Conservation (phyloP, 2,797 vertebrate genomes). For the Tachyglossus aculeatus region DNA sequence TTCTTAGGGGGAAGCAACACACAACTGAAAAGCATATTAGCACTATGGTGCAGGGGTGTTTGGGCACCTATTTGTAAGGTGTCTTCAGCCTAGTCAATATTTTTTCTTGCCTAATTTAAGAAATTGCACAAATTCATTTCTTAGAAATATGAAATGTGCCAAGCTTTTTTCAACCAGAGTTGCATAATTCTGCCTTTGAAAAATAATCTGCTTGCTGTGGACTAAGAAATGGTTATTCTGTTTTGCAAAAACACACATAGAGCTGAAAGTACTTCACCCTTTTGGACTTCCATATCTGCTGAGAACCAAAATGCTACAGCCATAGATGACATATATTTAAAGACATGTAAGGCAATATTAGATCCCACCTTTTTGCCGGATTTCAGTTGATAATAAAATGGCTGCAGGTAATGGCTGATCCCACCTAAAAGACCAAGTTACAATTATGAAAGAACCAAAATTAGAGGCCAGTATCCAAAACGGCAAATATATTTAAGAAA, state of each 20-base stretch:
- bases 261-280: slow-evolving; percentile 11
- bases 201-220: slow-evolving; percentile 5
- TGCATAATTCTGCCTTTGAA: background rate
- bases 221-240: slow-evolving; percentile 2
- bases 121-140: background rate
- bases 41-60: too few species aligned
- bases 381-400: slow-evolving; percentile 13
- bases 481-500: slow-evolving; percentile 60
- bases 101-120: background rate
- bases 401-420: slow-evolving; percentile 15
- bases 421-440: slow-evolving; percentile 21
- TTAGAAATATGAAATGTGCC: background rate
- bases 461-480: slow-evolving; percentile 44
- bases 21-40: too few species aligned
- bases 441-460: slow-evolving; percentile 38
- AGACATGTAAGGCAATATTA: too few species aligned
- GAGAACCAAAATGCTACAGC: background rate
- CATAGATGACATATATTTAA: too few species aligned
- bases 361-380: slow-evolving; percentile 45
- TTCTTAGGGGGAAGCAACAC: background rate
- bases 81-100: background rate
- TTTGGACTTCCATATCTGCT: background rate
- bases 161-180: background rate
- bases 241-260: slow-evolving; percentile 6
- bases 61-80: too few species aligned